Percentiles rank a stretch among this genome's conserved stretches.
Evolutionary conservation across 2,797 vertebrate species (phyloP).

Genomic region (Syncerus caffer): DNA sequence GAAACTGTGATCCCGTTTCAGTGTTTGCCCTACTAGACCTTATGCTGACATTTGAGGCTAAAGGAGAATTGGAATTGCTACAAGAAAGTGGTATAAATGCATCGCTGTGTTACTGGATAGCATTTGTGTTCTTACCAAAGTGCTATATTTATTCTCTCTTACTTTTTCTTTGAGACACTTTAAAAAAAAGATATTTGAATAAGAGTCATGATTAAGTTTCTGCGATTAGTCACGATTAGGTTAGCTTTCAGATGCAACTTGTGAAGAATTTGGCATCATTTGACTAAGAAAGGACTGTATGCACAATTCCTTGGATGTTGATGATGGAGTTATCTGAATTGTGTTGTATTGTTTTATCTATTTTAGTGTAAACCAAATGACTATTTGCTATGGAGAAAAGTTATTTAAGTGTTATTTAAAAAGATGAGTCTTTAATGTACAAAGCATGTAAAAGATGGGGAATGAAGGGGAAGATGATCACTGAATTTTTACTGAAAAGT

Average conservation of each 20-base stretch:
- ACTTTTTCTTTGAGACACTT: conserved; percentile 54
- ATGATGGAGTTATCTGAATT: conserved; percentile 69
- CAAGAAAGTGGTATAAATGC: conserved; percentile 32
- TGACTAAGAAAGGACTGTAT: conserved; percentile 72
- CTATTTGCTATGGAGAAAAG: conserved; percentile 64
- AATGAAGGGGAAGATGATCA: conserved; percentile 66
- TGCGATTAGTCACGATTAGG: neutral
- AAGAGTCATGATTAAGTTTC: conserved; percentile 71
- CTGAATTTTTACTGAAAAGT: conserved; percentile 68
- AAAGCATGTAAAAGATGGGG: conserved; percentile 58
- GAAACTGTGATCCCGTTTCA: neutral
- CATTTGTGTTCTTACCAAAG: conserved; percentile 53
- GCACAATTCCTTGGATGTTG: conserved; percentile 58
- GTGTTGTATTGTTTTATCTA: conserved; percentile 69
- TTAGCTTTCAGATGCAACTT: neutral
- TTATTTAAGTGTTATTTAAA: conserved; percentile 76
- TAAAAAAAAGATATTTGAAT: conserved; percentile 65
- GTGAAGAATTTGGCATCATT: conserved; percentile 70
- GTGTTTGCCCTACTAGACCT: conserved; percentile 55
- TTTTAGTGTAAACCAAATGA: conserved; percentile 65
- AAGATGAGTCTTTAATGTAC: conserved; percentile 47
- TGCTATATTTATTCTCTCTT: conserved; percentile 24
- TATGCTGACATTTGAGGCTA: conserved; percentile 71
- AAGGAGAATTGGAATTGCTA: conserved; percentile 65
- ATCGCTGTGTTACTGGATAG: conserved; percentile 9